Base-by-base conservation (phyloP, 2,888 invertebrate species). In the Suillia variegata region DNA sequence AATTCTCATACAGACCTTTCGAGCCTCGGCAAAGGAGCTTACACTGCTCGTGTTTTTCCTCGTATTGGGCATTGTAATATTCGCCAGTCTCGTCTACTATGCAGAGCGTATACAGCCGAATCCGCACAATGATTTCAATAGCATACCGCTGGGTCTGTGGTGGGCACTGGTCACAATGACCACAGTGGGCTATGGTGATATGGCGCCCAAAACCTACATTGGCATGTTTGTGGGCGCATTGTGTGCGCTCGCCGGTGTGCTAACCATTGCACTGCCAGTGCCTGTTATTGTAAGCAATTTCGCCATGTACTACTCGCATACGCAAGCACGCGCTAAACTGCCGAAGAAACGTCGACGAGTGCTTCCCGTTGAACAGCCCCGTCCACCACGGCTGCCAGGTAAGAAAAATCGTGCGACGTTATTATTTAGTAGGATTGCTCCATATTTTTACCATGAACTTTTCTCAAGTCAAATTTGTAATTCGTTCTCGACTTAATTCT, bases 91-190 rank as follows among this genome's bases (percentile, higher is more conserved):
- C 78, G 97, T 98, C 72, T 98, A 96, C 84, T 98, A 98, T 84
- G 98, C 98, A 63, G 98, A 98, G 84, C 87, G 97, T 77, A 96
- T 97, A 77, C 94, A 95, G 83, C 93, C 91, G 68, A 94, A 95
- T 84, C 95, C 95, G 63, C 90, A 95, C 82, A 98, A 98, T 84
- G 96, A 97, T 84, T 98, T 98, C 85, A 95, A 96, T 82, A 96
- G 96, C 83, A 98, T 98, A 86, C 98, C 98, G 49, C 86, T 96
- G 74, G 98, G 98, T 49, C 85, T 98, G 67, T 98, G 98, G 98
- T 98, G 98, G 98, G 98, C 98, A 49, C 87, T 98, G 83, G 97
- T 98, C 69, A 98, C 98, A 69, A 98, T 98, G 98, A 98, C 98
- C 70, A 96, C 96, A 0, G 97, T 98, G 61, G 98, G 98, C 48